phyloP scores from a whole-genome alignment of 2,113 vertebrate species.

The Odocoileus virginianus region DNA sequence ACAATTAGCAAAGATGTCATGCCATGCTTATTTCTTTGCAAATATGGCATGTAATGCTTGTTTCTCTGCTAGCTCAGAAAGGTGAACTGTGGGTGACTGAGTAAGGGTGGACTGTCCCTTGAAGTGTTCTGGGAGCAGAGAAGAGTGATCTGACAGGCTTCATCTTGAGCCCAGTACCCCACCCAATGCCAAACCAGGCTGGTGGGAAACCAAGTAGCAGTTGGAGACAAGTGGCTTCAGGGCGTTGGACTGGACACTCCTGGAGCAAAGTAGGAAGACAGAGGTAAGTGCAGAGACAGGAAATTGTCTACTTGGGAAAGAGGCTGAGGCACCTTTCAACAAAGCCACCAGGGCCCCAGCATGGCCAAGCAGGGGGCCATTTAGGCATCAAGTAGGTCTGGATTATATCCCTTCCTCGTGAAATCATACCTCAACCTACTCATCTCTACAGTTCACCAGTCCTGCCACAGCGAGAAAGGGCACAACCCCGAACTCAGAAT shows the following conservation, averaged over 20 bases:
- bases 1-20: neutral
- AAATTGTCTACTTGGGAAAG: neutral
- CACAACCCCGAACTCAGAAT: neutral
- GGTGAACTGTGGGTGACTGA: neutral
- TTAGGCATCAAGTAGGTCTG: neutral
- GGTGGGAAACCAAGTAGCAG: neutral
- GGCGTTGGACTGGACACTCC: neutral
- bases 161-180: neutral
- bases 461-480: neutral
- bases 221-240: neutral
- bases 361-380: neutral
- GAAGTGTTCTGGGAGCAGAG: neutral
- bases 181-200: neutral
- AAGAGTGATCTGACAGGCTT: neutral
- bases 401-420: neutral
- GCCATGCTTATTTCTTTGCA: neutral
- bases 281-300: neutral
- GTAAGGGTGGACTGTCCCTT: neutral
- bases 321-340: neutral
- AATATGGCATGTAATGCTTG: neutral
- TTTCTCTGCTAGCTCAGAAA: neutral
- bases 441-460: neutral
- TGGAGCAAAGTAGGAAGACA: neutral
- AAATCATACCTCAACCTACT: neutral
- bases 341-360: neutral